A percentile compares a stretch with the other conserved stretches of the same genome.
These are phyloP conservation scores for Lagorchestes hirsutus DNA, from an alignment of 2,797 vertebrate species.

Conservation along the genomic window DNA sequence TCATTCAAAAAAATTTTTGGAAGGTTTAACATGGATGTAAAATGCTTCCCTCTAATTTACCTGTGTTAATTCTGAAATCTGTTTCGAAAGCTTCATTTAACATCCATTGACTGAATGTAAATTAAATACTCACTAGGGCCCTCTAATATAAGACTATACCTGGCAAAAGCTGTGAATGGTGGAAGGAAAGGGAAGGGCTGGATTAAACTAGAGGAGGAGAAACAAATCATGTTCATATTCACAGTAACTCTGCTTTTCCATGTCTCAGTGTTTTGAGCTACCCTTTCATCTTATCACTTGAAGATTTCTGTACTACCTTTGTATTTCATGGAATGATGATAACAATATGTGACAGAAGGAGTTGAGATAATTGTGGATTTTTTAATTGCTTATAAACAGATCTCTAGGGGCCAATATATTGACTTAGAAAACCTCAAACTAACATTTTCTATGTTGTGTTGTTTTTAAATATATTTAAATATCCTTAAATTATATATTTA, in stretches of 20 bases:
- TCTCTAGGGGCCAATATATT: neutral
- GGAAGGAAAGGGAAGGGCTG: neutral
- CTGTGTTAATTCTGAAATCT: conserved; percentile 24
- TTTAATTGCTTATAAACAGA: neutral
- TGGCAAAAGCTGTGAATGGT: conserved; percentile 29
- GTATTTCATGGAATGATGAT: neutral
- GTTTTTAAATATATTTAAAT: neutral
- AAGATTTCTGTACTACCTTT: neutral
- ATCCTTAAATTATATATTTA: neutral
- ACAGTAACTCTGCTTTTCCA: neutral
- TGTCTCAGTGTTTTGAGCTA: neutral
- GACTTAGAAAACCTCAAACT: neutral
- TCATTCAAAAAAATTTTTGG: conserved; percentile 18
- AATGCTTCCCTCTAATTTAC: conserved; percentile 46
- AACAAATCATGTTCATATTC: neutral
- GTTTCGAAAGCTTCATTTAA: conserved; percentile 23
- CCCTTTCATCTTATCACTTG: neutral
- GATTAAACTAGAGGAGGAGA: neutral
- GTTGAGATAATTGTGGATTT: neutral
- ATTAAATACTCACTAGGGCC: conserved; percentile 16
- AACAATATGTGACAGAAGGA: neutral
- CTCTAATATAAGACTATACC: conserved; percentile 32
- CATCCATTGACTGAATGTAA: neutral
- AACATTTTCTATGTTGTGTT: neutral
- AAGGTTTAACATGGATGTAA: conserved; percentile 27